Percentiles rank a stretch among this genome's conserved stretches.
Conservation (phyloP, 2,888 invertebrate genomes). For the Himalopsyche anomala region DNA sequence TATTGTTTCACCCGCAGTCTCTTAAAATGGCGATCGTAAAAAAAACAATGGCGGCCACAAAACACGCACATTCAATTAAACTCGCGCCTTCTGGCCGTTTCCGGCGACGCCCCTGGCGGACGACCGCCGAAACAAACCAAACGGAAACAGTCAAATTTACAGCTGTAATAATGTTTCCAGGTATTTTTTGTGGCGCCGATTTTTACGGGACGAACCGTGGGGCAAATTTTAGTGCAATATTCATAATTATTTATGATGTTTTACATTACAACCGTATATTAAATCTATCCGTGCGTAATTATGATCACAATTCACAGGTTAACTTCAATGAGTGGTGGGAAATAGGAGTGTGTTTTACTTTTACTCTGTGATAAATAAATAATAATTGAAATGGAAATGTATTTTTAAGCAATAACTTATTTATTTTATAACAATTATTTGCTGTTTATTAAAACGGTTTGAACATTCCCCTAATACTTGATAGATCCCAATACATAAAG, state of each 20-base stretch:
- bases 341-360: too few species aligned
- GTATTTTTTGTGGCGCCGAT: conserved; percentile 30
- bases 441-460: too few species aligned
- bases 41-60: conserved; percentile 55
- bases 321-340: too few species aligned
- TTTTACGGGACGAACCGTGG: neutral
- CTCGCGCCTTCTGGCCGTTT: conserved; percentile 48
- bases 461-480: too few species aligned
- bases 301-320: too few species aligned
- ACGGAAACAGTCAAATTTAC: conserved; percentile 30
- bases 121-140: conserved; percentile 8
- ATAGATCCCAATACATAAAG: too few species aligned
- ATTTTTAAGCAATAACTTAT: too few species aligned
- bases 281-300: too few species aligned
- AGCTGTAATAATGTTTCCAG: conserved; percentile 24
- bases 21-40: conserved; percentile 50
- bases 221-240: neutral
- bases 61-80: conserved; percentile 57
- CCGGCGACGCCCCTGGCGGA: conserved; percentile 47
- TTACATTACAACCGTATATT: neutral
- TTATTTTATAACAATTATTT: too few species aligned
- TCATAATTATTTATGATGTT: conserved; percentile 7
- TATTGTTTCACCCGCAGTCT: conserved; percentile 15
- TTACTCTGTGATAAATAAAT: too few species aligned
- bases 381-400: too few species aligned